Evolutionary conservation across 2,888 invertebrate species (phyloP).

Genomic region (Euplexia lucipara): DNA sequence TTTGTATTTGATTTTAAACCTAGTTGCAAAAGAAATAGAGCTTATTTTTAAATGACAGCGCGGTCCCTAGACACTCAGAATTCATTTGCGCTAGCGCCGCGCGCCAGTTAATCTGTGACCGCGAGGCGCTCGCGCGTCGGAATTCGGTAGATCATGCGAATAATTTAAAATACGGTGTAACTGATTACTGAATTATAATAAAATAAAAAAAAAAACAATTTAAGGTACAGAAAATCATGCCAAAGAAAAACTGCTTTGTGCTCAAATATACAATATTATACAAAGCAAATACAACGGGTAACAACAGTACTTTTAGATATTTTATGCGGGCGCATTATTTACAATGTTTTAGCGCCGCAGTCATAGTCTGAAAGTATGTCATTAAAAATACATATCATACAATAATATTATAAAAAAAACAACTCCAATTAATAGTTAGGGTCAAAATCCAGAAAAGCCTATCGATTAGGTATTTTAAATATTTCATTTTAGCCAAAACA

Average conservation of each 20-base stretch:
- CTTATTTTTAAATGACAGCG: too few relatives aligned
- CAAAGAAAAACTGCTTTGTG: slow-evolving; percentile 29
- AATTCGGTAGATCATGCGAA: slow-evolving; percentile 32
- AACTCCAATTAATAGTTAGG: slow-evolving; percentile 10
- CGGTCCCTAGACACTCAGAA: too few relatives aligned
- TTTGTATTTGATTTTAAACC: too few relatives aligned
- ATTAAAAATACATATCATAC: slow-evolving; percentile 23
- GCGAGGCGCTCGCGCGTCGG: too few relatives aligned
- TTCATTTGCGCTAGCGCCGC: too few relatives aligned
- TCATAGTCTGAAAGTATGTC: slow-evolving; percentile 30
- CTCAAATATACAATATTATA: slow-evolving; percentile 26
- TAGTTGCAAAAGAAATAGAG: too few relatives aligned
- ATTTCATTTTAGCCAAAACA: slow-evolving; percentile 54
- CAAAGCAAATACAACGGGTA: slow-evolving; percentile 32
- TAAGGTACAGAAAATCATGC: slow-evolving; percentile 54
- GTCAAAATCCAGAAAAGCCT: slow-evolving; percentile 32
- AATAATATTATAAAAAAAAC: slow-evolving; percentile 9
- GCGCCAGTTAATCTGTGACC: too few relatives aligned
- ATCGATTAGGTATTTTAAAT: slow-evolving; percentile 33
- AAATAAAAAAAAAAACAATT: slow-evolving; percentile 31
- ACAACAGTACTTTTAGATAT: slow-evolving; percentile 15
- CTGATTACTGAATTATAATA: slow-evolving; percentile 28
- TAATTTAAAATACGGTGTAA: slow-evolving; percentile 54
- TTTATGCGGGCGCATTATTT: slow-evolving; percentile 36
- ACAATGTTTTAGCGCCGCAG: slow-evolving; percentile 22